phyloP scores from a whole-genome alignment of 2,797 vertebrate genomes.

The Sparidentex hasta region DNA sequence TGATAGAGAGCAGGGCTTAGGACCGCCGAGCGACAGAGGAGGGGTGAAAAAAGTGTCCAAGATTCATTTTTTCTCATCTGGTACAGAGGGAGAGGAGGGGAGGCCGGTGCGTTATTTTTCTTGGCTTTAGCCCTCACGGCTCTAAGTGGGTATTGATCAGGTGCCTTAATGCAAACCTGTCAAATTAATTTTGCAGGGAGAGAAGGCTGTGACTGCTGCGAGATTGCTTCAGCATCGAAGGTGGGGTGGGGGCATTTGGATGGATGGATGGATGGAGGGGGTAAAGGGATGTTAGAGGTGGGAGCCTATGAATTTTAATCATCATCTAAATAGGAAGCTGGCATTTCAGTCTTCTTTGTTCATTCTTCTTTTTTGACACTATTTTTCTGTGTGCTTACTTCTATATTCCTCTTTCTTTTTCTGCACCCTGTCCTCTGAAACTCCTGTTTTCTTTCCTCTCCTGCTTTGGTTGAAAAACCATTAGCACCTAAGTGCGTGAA shows the following conservation, averaged over 20 bases:
- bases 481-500: neutral
- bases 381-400: constrained; percentile 21
- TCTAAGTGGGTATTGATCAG: constrained; percentile 99
- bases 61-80: constrained; percentile 99
- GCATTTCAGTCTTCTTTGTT: constrained; percentile 49
- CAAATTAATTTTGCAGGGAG: constrained; percentile 99
- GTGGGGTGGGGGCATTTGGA: constrained; percentile 16
- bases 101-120: constrained; percentile 93
- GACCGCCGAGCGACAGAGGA: constrained; percentile 72
- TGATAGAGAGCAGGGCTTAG: constrained; percentile 98
- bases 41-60: constrained; percentile 89
- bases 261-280: constrained; percentile 28
- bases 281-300: constrained; percentile 52
- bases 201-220: constrained; percentile 94
- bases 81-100: constrained; percentile 73
- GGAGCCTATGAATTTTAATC: constrained; percentile 98
- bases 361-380: neutral
- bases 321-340: constrained; percentile 93
- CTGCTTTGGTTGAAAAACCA: neutral
- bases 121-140: constrained; percentile 96
- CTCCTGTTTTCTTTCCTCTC: neutral
- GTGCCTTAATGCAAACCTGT: constrained; percentile 99
- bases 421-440: constrained; percentile 10
- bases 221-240: constrained; percentile 92
- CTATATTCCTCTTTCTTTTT: constrained; percentile 6